Conservation (phyloP, 1,140 invertebrate genomes). For the Meteorus sp. region DNA sequence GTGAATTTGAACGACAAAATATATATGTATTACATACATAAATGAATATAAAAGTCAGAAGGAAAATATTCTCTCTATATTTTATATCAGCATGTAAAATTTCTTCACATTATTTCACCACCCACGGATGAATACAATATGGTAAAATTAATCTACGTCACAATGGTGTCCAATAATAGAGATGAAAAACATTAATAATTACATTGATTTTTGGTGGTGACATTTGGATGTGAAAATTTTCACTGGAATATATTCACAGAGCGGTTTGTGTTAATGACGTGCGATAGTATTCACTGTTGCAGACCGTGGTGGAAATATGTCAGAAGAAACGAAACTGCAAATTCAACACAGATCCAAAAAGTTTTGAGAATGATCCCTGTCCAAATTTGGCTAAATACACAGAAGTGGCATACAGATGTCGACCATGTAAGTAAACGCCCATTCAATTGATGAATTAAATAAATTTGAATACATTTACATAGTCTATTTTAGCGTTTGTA, state of each 20-base stretch:
- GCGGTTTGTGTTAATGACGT: conserved; percentile 20
- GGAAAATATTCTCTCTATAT: no score
- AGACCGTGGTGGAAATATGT: conserved; percentile 89
- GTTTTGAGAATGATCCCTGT: conserved; percentile 84
- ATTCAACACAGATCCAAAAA: conserved; percentile 78
- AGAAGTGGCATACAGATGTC: conserved; percentile 91
- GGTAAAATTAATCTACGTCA: no score
- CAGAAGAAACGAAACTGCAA: conserved; percentile 88
- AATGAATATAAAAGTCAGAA: no score
- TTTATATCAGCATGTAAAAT: no score
- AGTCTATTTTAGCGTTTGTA: no score
- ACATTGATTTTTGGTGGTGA: background rate
- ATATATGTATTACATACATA: no score
- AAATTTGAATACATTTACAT: background rate
- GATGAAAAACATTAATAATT: no score
- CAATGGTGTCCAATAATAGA: no score
- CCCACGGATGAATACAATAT: no score
- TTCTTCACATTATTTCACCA: no score
- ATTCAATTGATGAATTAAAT: conserved; percentile 11
- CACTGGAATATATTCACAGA: background rate
- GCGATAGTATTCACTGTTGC: conserved; percentile 83
- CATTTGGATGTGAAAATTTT: background rate
- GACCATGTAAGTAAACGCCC: conserved; percentile 80
- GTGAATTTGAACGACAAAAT: no score
- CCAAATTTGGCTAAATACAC: conserved; percentile 84